phyloP scores from a whole-genome alignment of 2,888 invertebrate species.

The Drosophila buzzatii region DNA sequence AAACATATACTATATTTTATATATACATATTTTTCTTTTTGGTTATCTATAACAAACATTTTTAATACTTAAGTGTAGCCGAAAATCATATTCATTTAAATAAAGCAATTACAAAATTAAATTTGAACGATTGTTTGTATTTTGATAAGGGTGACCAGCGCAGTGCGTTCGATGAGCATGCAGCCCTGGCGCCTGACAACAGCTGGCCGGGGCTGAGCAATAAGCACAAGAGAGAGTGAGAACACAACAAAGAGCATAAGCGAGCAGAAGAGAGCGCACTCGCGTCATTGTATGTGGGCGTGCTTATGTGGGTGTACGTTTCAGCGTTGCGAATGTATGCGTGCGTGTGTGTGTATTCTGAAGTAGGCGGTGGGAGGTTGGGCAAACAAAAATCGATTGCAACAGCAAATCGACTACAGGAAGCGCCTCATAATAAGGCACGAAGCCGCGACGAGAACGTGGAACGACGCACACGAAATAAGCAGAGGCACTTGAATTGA shows the following conservation, averaged over 20 bases:
- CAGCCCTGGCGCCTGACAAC: conserved; percentile 33
- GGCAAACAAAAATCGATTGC: conserved; percentile 67
- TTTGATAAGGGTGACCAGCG: conserved; percentile 30
- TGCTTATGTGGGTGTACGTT: conserved; percentile 16
- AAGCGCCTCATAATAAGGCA: conserved; percentile 57
- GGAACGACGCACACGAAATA: conserved; percentile 49
- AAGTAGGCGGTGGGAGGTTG: conserved; percentile 27
- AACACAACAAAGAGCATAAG: background rate
- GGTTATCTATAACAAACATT: conserved; percentile 48
- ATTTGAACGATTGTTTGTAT: background rate
- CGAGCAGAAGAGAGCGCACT: conserved; percentile 21
- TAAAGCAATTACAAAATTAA: conserved; percentile 61
- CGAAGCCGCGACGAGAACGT: conserved; percentile 51
- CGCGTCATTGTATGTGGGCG: conserved; percentile 57
- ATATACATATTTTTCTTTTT: conserved; percentile 43
- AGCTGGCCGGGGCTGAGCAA: conserved; percentile 48
- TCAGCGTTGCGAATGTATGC: background rate
- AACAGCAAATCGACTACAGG: conserved; percentile 63
- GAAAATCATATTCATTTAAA: conserved; percentile 59
- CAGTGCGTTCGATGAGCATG: background rate
- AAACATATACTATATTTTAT: conserved; percentile 17
- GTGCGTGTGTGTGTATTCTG: conserved; percentile 9
- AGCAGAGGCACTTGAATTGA: conserved; percentile 73
- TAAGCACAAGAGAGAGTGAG: conserved; percentile 27
- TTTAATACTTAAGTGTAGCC: conserved; percentile 52